Percentiles rank a stretch among this genome's conserved stretches.
phyloP scores from a whole-genome alignment of 2,797 vertebrate genomes.

The Acrossocheilus fasciatus region DNA sequence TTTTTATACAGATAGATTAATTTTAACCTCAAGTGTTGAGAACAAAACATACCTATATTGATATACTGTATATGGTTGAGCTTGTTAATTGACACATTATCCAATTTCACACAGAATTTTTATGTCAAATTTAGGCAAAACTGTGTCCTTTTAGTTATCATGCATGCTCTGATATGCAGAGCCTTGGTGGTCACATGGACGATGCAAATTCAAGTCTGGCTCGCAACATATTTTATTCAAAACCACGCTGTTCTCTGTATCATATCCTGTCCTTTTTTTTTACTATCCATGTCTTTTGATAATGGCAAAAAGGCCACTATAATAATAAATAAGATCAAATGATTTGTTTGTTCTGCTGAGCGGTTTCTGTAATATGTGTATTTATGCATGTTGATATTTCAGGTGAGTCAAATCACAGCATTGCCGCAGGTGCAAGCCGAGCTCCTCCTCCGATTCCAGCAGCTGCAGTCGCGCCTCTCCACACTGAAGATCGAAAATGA shows the following conservation, averaged over 20 bases:
- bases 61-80: background rate
- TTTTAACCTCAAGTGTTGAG: background rate
- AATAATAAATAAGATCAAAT: background rate
- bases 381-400: conserved; percentile 53
- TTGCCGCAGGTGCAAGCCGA: conserved; percentile 96
- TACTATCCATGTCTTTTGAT: background rate
- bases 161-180: background rate
- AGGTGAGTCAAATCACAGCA: conserved; percentile 93
- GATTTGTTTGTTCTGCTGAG: background rate
- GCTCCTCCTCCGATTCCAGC: conserved; percentile 90
- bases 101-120: background rate
- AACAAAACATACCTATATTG: background rate
- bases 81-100: background rate
- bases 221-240: background rate
- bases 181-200: background rate
- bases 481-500: conserved; percentile 97
- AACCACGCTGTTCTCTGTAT: background rate
- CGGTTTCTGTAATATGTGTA: background rate
- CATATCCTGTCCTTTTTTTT: background rate
- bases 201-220: background rate
- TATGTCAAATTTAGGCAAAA: background rate
- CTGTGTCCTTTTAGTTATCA: background rate
- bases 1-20: background rate
- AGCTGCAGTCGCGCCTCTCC: conserved; percentile 91
- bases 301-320: background rate